Conservation (phyloP, 1,140 invertebrate genomes). For the Brachystomella parvula region DNA sequence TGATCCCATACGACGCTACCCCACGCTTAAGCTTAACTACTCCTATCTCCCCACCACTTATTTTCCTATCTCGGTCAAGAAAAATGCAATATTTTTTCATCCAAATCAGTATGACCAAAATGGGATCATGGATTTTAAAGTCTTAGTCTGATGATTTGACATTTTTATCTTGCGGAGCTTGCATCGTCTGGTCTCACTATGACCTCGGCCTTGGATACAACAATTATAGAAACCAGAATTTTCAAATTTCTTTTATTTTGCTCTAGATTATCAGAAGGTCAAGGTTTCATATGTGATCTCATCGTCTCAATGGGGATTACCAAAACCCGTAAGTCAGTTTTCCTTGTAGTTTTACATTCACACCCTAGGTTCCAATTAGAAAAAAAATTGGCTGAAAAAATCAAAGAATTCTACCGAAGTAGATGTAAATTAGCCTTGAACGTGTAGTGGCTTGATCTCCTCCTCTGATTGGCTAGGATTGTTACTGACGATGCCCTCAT, state of each 20-base stretch:
- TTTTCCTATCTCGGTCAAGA: too few relatives aligned
- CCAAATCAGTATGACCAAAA: not conserved
- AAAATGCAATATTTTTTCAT: not conserved
- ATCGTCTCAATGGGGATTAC: not conserved
- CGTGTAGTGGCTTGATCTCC: not conserved
- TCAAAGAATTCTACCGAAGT: too few relatives aligned
- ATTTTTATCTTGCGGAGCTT: not conserved
- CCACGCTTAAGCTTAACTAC: too few relatives aligned
- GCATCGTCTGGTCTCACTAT: not conserved
- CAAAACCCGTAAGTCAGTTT: not conserved
- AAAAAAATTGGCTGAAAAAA: too few relatives aligned
- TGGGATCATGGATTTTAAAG: not conserved
- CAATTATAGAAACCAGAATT: not conserved
- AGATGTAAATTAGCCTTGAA: too few relatives aligned
- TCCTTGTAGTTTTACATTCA: not conserved
- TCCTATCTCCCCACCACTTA: too few relatives aligned
- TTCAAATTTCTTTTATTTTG: not conserved
- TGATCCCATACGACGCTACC: too few relatives aligned
- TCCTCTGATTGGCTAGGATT: not conserved
- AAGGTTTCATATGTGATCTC: not conserved
- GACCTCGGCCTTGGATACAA: not conserved
- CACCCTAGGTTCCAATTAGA: too few relatives aligned
- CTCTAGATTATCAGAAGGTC: not conserved
- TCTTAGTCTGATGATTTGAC: not conserved
- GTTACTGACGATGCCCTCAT: not conserved